These are phyloP conservation scores for Dasysyrphus tricinctus DNA, from an alignment of 2,888 invertebrate genomes.

Conservation along the genomic window DNA sequence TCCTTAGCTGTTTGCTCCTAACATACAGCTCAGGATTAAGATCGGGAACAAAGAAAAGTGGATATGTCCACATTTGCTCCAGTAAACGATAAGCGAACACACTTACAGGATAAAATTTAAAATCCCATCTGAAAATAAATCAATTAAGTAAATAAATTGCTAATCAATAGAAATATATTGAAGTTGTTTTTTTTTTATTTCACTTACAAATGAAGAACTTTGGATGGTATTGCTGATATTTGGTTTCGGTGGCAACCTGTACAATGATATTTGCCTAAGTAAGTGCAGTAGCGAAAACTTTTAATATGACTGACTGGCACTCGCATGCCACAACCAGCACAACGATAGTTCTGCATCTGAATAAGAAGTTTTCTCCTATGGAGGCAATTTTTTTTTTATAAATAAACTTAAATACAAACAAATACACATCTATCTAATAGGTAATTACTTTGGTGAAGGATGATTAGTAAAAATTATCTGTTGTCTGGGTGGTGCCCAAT, in stretches of 20 bases:
- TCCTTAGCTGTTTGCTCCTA: conserved; percentile 86
- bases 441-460: conserved; percentile 86
- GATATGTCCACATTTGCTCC: conserved; percentile 90
- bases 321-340: conserved; percentile 93
- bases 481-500: conserved; percentile 93
- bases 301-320: conserved; percentile 89
- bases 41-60: conserved; percentile 90
- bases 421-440: background rate
- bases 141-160: background rate
- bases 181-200: background rate
- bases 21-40: conserved; percentile 88
- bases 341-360: conserved; percentile 90
- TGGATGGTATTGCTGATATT: conserved; percentile 88
- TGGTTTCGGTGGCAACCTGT: conserved; percentile 93
- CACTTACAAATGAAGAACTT: conserved; percentile 84
- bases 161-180: background rate
- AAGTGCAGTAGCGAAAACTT: conserved; percentile 91
- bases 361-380: conserved; percentile 86
- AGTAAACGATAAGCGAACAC: conserved; percentile 91
- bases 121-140: conserved; percentile 81
- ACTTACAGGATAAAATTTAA: conserved; percentile 90
- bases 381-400: background rate
- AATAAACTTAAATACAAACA: conserved; percentile 4
- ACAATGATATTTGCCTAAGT: conserved; percentile 93
- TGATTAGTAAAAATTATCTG: conserved; percentile 93